Evolutionary conservation across 2,888 invertebrate species (phyloP).

Genomic region (Craniophora ligustri): DNA sequence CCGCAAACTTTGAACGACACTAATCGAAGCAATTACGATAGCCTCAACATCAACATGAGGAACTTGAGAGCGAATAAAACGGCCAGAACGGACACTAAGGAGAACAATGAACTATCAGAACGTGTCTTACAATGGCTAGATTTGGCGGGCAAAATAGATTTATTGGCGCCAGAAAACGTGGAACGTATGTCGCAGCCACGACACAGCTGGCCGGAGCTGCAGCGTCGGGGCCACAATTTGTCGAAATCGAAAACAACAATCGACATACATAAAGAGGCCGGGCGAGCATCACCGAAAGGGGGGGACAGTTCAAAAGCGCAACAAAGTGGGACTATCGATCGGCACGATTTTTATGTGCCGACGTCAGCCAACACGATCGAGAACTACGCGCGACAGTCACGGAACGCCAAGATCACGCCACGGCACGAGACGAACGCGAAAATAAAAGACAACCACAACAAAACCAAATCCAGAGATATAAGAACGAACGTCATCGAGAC

Average conservation of each 20-base stretch:
- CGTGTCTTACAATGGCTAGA: conserved; percentile 94
- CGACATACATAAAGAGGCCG: conserved; percentile 72
- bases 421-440: conserved; percentile 65
- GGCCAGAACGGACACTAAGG: conserved; percentile 70
- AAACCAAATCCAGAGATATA: conserved; percentile 73
- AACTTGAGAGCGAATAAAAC: conserved; percentile 77
- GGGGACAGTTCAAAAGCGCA: conserved; percentile 73
- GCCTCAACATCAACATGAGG: conserved; percentile 70
- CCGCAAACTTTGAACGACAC: conserved; percentile 70
- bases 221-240: conserved; percentile 68
- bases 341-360: conserved; percentile 79
- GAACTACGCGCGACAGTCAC: conserved; percentile 86
- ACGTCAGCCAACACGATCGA: conserved; percentile 84
- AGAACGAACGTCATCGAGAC: conserved; percentile 73
- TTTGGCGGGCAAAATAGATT: conserved; percentile 90
- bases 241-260: conserved; percentile 77
- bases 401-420: conserved; percentile 78
- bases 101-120: conserved; percentile 88
- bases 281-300: conserved; percentile 67
- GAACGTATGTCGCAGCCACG: conserved; percentile 79
- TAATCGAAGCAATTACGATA: conserved; percentile 61
- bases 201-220: conserved; percentile 83
- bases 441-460: conserved; percentile 67
- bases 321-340: conserved; percentile 78
- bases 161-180: conserved; percentile 73